Conservation (phyloP, 2,797 vertebrate species). For the Spheniscus humboldti region DNA sequence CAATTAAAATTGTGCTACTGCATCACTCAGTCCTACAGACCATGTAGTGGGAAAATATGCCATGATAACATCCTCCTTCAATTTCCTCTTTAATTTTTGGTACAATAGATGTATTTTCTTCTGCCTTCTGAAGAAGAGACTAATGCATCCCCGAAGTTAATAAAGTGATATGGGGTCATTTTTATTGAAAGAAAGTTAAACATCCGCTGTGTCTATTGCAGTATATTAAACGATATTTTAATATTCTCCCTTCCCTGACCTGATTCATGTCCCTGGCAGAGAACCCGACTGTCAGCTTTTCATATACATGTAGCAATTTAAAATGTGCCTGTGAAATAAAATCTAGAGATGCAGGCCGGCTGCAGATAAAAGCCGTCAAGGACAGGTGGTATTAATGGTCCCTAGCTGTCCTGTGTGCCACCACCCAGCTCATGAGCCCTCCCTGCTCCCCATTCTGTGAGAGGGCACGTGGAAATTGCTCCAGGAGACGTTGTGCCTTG, state of each 20-base stretch:
- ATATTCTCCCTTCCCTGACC: not conserved
- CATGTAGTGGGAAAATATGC: not conserved
- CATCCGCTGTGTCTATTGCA: not conserved
- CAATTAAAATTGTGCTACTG: not conserved
- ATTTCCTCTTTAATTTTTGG: constrained; percentile 29
- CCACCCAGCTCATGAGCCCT: not conserved
- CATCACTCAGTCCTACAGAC: not conserved
- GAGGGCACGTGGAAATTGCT: not conserved
- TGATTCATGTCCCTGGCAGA: not conserved
- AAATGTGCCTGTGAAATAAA: not conserved
- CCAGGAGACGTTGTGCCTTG: not conserved
- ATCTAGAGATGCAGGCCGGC: not conserved
- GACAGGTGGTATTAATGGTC: not conserved
- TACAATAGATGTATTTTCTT: not conserved
- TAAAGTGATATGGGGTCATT: not conserved
- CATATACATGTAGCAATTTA: not conserved
- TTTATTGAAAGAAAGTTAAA: not conserved
- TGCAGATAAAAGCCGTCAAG: not conserved
- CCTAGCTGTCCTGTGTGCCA: not conserved
- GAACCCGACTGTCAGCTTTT: not conserved
- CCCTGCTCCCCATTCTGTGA: too few relatives aligned
- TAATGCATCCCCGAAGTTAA: not conserved
- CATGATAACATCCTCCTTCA: not conserved
- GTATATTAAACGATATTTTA: constrained; percentile 2
- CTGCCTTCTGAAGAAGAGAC: not conserved